phyloP scores from a whole-genome alignment of 2,888 invertebrate species.

The Osedax fenrisi region DNA sequence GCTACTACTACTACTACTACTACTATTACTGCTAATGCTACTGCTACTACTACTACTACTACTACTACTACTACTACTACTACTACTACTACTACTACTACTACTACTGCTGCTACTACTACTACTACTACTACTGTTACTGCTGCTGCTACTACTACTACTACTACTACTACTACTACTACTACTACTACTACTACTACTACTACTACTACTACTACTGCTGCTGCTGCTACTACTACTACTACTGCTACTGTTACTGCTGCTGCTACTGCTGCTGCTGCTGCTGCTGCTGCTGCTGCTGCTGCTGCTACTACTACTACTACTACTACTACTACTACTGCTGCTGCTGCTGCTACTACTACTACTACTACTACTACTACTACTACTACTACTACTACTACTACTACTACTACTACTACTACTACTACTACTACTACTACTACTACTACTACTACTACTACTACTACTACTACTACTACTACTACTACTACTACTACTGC shows the following conservation, averaged over 20 bases:
- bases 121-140: neutral
- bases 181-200: conserved; percentile 14
- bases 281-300: too few species aligned
- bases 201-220: neutral
- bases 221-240: too few species aligned
- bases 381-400: conserved; percentile 3
- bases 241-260: conserved; percentile 14
- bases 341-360: neutral
- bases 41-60: neutral
- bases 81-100: conserved; percentile 14
- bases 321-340: neutral
- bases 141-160: neutral
- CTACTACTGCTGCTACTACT: conserved; percentile 5
- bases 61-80: conserved; percentile 14
- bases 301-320: conserved; percentile 12
- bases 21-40: too few species aligned
- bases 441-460: conserved; percentile 18
- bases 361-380: conserved; percentile 8
- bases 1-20: too few species aligned
- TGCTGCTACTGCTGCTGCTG: conserved; percentile 20
- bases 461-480: conserved; percentile 20
- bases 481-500: conserved; percentile 14
- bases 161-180: conserved; percentile 1
- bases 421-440: conserved; percentile 13
- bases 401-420: conserved; percentile 8